phyloP scores from a whole-genome alignment of 2,113 vertebrate genomes.

The Falco punctatus region DNA sequence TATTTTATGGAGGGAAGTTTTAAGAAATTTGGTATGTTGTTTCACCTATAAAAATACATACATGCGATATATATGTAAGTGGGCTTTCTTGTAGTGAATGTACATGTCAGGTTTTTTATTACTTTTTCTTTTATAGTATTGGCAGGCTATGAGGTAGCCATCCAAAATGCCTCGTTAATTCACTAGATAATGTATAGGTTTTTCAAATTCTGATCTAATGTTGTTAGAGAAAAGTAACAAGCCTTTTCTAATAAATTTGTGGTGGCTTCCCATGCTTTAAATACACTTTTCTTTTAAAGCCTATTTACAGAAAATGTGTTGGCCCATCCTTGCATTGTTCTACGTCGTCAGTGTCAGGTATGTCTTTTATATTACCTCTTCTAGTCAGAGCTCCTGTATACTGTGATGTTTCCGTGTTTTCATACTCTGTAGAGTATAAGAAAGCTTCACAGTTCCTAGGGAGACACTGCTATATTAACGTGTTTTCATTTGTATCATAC shows the following conservation, averaged over 20 bases:
- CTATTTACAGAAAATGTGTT: slow-evolving; percentile 98
- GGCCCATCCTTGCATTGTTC: slow-evolving; percentile 94
- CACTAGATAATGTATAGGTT: not conserved
- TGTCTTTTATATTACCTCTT: not conserved
- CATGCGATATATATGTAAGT: not conserved
- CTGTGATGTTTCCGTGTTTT: not conserved
- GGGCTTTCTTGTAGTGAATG: not conserved
- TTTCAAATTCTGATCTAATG: not conserved
- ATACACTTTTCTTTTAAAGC: slow-evolving; percentile 73
- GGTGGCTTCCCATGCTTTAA: not conserved
- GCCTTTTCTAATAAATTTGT: not conserved
- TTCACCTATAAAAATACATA: not conserved
- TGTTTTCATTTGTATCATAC: not conserved
- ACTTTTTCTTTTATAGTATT: not conserved
- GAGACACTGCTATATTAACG: not conserved
- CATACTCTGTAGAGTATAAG: not conserved
- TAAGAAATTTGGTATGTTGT: not conserved
- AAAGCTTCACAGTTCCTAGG: not conserved
- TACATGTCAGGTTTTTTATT: not conserved
- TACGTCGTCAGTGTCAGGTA: slow-evolving; percentile 97
- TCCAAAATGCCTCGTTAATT: not conserved
- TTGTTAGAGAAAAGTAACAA: not conserved
- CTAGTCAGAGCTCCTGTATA: not conserved
- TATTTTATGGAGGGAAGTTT: not conserved
- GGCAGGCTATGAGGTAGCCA: not conserved